phyloP scores from a whole-genome alignment of 2,888 invertebrate species.

The Xanthorhoe designata region DNA sequence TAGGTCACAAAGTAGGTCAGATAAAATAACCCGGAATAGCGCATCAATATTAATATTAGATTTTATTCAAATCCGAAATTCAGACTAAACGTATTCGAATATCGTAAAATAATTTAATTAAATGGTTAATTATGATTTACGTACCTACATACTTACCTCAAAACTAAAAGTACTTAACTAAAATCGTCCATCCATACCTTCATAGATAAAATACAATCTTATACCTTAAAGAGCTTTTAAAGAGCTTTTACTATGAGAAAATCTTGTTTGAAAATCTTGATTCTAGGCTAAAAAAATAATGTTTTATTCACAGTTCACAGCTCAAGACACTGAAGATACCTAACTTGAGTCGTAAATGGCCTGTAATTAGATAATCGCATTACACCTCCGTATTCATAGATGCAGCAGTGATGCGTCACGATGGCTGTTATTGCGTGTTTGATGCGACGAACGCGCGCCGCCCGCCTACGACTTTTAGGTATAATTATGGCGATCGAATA shows the following conservation, averaged over 20 bases:
- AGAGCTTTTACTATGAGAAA: too few species aligned
- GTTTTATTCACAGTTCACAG: constrained; percentile 1
- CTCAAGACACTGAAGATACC: constrained; percentile 28
- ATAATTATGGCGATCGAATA: constrained; percentile 25
- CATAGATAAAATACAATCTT: too few species aligned
- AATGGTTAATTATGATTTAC: not conserved
- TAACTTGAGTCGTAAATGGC: constrained; percentile 46
- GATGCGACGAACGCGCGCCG: constrained; percentile 47
- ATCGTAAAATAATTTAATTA: not conserved
- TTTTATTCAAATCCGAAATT: not conserved
- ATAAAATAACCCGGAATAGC: constrained; percentile 53
- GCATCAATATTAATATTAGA: constrained; percentile 30
- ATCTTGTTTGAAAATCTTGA: not conserved
- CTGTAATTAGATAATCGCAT: constrained; percentile 67
- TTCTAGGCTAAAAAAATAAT: not conserved
- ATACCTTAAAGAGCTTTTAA: too few species aligned
- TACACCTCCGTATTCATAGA: constrained; percentile 50
- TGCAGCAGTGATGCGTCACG: constrained; percentile 60
- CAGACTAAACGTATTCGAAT: not conserved
- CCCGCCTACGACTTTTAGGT: constrained; percentile 29
- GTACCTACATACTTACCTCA: not conserved
- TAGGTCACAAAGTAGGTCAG: constrained; percentile 71
- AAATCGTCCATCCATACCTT: not conserved
- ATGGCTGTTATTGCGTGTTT: constrained; percentile 50
- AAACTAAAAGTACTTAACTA: not conserved